A percentile compares a stretch with the other conserved stretches of the same genome.
Conservation (phyloP, 2,113 vertebrate genomes). For the Poeciliopsis prolifica region DNA sequence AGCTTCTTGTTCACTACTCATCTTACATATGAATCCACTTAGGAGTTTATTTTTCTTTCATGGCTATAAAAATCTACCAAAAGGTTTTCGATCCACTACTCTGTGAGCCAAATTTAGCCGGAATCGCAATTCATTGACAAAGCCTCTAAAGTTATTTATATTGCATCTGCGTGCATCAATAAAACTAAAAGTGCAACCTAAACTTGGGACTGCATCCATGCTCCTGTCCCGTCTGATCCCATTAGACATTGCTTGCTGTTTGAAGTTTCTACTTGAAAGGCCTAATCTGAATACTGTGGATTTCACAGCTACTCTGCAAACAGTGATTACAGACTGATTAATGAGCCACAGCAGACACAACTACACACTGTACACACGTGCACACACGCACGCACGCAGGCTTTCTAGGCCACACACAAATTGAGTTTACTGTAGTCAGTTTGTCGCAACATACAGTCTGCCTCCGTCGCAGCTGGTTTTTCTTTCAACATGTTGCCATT, state of each 20-base stretch:
- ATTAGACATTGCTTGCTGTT: slow-evolving; percentile 70
- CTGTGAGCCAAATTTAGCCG: background rate
- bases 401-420: slow-evolving; percentile 61
- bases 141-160: background rate
- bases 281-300: slow-evolving; percentile 71
- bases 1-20: background rate
- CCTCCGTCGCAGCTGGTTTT: slow-evolving; percentile 10
- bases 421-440: slow-evolving; percentile 42
- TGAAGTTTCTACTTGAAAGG: slow-evolving; percentile 80
- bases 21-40: background rate
- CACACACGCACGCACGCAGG: slow-evolving; percentile 12
- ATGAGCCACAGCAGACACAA: slow-evolving; percentile 59
- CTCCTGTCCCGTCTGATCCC: slow-evolving; percentile 68
- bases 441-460: slow-evolving; percentile 21
- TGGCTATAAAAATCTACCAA: slow-evolving; percentile 7
- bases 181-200: slow-evolving; percentile 58
- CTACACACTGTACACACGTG: background rate
- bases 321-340: slow-evolving; percentile 80
- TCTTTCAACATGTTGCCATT: background rate
- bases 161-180: slow-evolving; percentile 46
- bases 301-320: slow-evolving; percentile 69
- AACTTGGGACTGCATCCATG: slow-evolving; percentile 51
- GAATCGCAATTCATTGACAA: background rate
- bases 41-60: background rate
- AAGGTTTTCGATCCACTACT: background rate